Conservation (phyloP, 2,797 vertebrate species). For the Tangara arthus region DNA sequence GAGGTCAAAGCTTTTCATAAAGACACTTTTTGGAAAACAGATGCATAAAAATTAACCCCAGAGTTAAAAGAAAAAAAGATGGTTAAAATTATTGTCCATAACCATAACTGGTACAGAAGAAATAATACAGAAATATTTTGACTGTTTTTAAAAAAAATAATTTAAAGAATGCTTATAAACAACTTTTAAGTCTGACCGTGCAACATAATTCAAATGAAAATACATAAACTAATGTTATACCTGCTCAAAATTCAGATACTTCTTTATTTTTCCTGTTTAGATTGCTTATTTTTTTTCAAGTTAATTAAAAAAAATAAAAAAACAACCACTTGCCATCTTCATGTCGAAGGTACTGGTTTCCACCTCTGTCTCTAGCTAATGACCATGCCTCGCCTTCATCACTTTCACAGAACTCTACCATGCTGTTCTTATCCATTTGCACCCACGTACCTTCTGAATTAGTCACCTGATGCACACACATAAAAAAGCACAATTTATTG, state of each 20-base stretch:
- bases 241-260: neutral
- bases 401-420: conserved; percentile 99
- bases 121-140: neutral
- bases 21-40: neutral
- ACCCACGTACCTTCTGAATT: conserved; percentile 98
- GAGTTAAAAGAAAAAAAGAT: neutral
- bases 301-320: conserved; percentile 5
- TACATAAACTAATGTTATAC: neutral
- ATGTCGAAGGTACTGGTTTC: conserved; percentile 96
- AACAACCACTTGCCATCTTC: conserved; percentile 88
- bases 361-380: conserved; percentile 93
- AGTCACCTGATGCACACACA: conserved; percentile 89
- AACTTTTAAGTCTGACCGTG: neutral
- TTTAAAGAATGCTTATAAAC: neutral
- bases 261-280: neutral
- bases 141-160: neutral
- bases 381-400: conserved; percentile 99
- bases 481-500: conserved; percentile 68
- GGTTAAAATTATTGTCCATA: neutral
- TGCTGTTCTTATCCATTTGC: conserved; percentile 99
- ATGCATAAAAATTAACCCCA: neutral
- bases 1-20: neutral
- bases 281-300: neutral
- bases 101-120: neutral
- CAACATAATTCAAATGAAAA: neutral